Conservation (phyloP, 2,113 vertebrate species). For the Pionites leucogaster region DNA sequence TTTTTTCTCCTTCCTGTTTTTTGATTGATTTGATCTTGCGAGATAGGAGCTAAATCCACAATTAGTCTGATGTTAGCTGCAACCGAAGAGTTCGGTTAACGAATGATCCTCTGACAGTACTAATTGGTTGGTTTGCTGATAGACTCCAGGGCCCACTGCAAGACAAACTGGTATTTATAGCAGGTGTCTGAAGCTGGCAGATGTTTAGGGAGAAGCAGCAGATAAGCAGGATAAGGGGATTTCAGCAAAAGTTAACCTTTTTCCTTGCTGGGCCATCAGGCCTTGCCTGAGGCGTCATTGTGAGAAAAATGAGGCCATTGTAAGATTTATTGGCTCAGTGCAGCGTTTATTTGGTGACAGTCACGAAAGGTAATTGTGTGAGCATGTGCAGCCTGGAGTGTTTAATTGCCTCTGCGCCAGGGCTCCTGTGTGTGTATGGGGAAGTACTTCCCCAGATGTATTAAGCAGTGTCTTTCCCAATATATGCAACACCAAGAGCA, state of each 20-base stretch:
- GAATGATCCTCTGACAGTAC: background rate
- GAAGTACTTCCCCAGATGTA: background rate
- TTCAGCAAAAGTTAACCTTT: constrained; percentile 38
- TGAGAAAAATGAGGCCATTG: constrained; percentile 35
- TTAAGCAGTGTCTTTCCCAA: background rate
- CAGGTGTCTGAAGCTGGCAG: constrained; percentile 25
- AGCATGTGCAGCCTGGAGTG: constrained; percentile 22
- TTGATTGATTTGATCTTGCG: background rate
- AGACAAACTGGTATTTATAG: background rate
- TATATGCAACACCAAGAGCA: accelerated
- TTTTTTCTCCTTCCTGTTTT: background rate
- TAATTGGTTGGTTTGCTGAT: background rate
- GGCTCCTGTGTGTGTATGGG: background rate
- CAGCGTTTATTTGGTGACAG: background rate
- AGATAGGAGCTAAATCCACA: background rate
- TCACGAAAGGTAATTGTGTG: background rate
- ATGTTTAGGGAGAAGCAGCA: background rate
- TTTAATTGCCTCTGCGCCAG: constrained; percentile 8
- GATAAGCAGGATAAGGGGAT: constrained; percentile 28
- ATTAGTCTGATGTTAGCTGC: background rate
- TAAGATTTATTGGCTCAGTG: constrained; percentile 2
- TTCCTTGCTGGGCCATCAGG: background rate
- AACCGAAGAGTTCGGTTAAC: constrained; percentile 1
- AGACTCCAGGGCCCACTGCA: background rate
- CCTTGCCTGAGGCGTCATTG: background rate